phyloP scores from a whole-genome alignment of 2,113 vertebrate species.

The Sapayoa aenigma region DNA sequence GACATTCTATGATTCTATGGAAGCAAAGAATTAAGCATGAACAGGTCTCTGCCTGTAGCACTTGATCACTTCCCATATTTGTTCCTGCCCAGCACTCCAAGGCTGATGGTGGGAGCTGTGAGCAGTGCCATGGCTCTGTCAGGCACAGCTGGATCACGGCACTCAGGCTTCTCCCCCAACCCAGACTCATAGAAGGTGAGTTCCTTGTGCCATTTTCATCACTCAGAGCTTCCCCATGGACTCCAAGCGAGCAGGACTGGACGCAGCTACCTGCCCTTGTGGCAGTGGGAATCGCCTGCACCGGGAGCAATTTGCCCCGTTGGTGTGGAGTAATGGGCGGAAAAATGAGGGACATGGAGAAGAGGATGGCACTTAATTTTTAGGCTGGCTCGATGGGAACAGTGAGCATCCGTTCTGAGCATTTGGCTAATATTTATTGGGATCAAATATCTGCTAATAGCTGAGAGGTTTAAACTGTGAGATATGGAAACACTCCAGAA shows the following conservation, averaged over 20 bases:
- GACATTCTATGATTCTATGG: neutral
- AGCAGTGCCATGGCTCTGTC: neutral
- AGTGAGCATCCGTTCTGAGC: neutral
- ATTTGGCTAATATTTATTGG: neutral
- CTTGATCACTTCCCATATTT: neutral
- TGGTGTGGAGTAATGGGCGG: neutral
- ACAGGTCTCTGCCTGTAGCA: no score
- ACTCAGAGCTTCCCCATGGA: rapidly evolving
- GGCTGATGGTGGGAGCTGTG: neutral
- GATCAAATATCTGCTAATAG: neutral
- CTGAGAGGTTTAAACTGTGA: neutral
- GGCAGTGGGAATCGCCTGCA: neutral
- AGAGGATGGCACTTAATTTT: neutral
- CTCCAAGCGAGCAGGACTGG: neutral
- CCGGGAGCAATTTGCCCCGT: neutral
- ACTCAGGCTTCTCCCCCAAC: neutral
- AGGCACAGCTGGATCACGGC: rapidly evolving
- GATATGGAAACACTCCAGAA: neutral
- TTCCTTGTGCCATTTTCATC: rapidly evolving
- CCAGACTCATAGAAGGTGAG: neutral
- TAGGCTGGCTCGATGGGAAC: neutral
- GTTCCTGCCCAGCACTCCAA: neutral
- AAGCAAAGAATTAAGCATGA: neutral
- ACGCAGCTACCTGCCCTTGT: neutral
- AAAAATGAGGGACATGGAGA: neutral